These are phyloP conservation scores for human DNA, from an alignment of 2,113 vertebrate species.

Conservation along the genomic window GRCh38 chr19:46603001-46603500, in stretches of 20 bases:
- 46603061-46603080: neutral
- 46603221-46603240: neutral
- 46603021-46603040: neutral
- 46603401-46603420: conserved; percentile 50
- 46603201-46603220: conserved; percentile 64
- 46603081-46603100: conserved; percentile 56
- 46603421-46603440: conserved; percentile 66
- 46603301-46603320: neutral
- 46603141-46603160: conserved; percentile 57
- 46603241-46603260: neutral
- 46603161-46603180: conserved; percentile 31
- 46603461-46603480: conserved; percentile 53
- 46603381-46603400: conserved; percentile 69
- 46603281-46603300: neutral
- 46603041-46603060: conserved; percentile 23
- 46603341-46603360: conserved; percentile 36
- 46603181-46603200: conserved; percentile 73
- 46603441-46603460: conserved; percentile 66
- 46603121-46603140: neutral
- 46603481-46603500: conserved; percentile 8
- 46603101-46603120: conserved; percentile 10
- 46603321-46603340: conserved; percentile 35
- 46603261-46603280: neutral
- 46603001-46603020: neutral
- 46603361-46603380: neutral